Conservation (phyloP, 2,113 vertebrate genomes). For the Cheilinus undulatus region DNA sequence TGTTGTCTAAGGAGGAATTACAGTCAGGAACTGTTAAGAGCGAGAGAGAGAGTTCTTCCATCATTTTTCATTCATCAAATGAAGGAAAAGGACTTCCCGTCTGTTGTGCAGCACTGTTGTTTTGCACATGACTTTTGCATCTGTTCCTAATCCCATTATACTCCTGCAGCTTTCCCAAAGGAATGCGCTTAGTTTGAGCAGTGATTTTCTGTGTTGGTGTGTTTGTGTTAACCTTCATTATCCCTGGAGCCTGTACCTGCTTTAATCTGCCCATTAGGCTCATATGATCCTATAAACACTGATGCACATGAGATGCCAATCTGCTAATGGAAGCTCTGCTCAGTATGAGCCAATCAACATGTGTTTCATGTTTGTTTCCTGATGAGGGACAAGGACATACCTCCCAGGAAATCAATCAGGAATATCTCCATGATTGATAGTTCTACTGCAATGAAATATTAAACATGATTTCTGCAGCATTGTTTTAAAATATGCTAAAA, state of each 20-base stretch:
- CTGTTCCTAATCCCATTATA: constrained; percentile 29
- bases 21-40: too few relatives aligned
- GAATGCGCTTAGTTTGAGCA: not conserved
- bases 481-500: too few relatives aligned
- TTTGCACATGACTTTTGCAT: constrained; percentile 23
- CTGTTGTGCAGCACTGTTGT: not conserved
- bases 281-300: constrained; percentile 25
- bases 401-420: constrained; percentile 26
- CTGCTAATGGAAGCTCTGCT: constrained; percentile 21
- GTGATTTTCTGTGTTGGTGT: not conserved
- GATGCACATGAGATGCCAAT: constrained; percentile 7
- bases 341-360: constrained; percentile 6
- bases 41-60: too few relatives aligned
- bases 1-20: too few relatives aligned
- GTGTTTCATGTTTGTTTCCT: constrained; percentile 16
- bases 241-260: not conserved
- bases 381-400: not conserved
- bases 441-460: constrained; percentile 19
- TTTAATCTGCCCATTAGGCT: constrained; percentile 25
- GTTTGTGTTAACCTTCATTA: constrained; percentile 7
- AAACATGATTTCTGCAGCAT: too few relatives aligned
- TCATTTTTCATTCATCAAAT: too few relatives aligned
- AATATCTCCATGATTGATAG: constrained; percentile 26
- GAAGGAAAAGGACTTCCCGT: too few relatives aligned
- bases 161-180: not conserved